Evolutionary conservation across 2,888 invertebrate genomes (phyloP).

Genomic region (Lamproptera curius): DNA sequence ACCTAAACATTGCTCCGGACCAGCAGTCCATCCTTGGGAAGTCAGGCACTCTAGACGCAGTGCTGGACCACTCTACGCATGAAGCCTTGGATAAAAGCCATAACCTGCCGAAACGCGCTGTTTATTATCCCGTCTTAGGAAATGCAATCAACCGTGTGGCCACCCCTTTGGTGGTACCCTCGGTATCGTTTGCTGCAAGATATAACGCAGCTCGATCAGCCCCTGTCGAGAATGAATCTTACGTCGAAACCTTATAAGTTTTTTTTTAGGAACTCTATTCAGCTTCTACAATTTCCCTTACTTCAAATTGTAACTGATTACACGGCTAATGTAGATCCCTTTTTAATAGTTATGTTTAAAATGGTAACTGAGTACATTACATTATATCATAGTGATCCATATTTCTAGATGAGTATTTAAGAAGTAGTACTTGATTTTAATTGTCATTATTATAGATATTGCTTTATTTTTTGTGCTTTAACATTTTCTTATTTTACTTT

Average conservation of each 20-base stretch:
- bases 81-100: constrained; percentile 59
- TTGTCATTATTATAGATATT: no score
- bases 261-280: no score
- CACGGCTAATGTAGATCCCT: no score
- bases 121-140: constrained; percentile 32
- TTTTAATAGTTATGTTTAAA: no score
- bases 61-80: constrained; percentile 65
- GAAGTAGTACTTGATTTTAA: no score
- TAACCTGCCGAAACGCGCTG: constrained; percentile 47
- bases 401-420: no score
- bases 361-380: no score
- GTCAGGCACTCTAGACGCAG: constrained; percentile 68
- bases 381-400: no score
- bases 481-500: no score
- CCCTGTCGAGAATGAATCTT: constrained; percentile 17
- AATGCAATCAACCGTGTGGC: constrained; percentile 27
- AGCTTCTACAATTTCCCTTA: background rate
- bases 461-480: no score
- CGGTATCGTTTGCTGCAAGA: constrained; percentile 34
- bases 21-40: constrained; percentile 63
- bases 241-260: no score
- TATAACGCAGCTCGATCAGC: constrained; percentile 26
- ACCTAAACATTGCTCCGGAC: constrained; percentile 63
- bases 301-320: background rate
- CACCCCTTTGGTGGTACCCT: constrained; percentile 27